phyloP scores from a whole-genome alignment of 2,797 vertebrate genomes.

The Geotrypetes seraphini region DNA sequence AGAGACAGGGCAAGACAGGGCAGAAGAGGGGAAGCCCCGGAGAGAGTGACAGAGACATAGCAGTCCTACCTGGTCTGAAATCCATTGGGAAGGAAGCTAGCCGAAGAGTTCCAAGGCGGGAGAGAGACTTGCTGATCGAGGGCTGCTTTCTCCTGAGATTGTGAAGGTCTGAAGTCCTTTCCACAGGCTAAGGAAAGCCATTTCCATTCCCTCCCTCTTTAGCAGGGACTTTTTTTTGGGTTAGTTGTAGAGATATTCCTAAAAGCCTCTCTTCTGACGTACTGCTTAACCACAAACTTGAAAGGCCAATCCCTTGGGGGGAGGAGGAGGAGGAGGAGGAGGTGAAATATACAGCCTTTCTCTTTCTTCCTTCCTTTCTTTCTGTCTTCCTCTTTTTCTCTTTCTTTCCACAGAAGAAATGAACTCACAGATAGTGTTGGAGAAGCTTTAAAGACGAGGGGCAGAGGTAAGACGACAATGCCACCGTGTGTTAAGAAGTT shows the following conservation, averaged over 20 bases:
- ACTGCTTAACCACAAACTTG: constrained; percentile 42
- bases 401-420: too few relatives aligned
- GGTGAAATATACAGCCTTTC: too few relatives aligned
- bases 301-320: constrained; percentile 29
- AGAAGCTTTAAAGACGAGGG: constrained; percentile 7
- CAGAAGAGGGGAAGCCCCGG: not conserved
- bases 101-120: constrained; percentile 39
- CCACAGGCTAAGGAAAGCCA: constrained; percentile 41
- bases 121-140: constrained; percentile 33
- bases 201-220: constrained; percentile 50
- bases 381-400: too few relatives aligned
- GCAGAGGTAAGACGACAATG: constrained; percentile 39
- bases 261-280: constrained; percentile 33
- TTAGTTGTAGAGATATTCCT: constrained; percentile 35
- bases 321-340: constrained; percentile 30
- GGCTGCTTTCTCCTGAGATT: too few relatives aligned
- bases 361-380: too few relatives aligned
- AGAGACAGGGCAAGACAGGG: not conserved
- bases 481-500: constrained; percentile 33
- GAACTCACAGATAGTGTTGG: too few relatives aligned
- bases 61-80: constrained; percentile 50
- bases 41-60: constrained; percentile 6
- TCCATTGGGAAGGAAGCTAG: constrained; percentile 47
- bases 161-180: constrained; percentile 5
- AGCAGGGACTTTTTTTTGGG: constrained; percentile 34